Base-by-base conservation (phyloP, 2,888 invertebrate species). In the Protophormia terraenovae region DNA sequence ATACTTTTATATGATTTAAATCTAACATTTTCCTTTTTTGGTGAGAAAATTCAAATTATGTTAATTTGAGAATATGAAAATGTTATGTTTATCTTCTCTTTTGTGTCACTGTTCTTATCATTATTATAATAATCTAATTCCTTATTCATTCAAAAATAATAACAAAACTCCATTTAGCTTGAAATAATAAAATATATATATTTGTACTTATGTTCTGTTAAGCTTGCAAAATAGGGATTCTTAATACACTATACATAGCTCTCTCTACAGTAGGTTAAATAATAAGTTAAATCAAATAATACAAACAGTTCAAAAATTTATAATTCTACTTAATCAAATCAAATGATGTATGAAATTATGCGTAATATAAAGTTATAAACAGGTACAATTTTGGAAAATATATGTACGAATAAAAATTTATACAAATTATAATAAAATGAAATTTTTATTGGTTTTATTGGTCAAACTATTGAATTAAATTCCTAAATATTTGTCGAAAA, bases 11-110 rank as follows among this genome's bases (percentile, higher is more conserved):
- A 16, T 53, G 22, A 19, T 35, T 32, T 47, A 19, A 45, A 60
- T 47, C 7, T 6, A 22, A n/a, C n/a, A n/a, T 41, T 55, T 66
- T 76, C 55, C 45, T 67, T 41, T 58, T 67, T 55, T 67, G 41
- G 58, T 60, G 76, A 32, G 47, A 67, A 77, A 58, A 67, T 41
- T 19, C 12, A 69, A 47, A 58, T 58, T 69, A 67, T 60, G 67
- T 47, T 58, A 77, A 77, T 67, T 58, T 47, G 14, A 16, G 5
- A 22, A n/a, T 58, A 24, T 35, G 12, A 29, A 12, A 16, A 41
- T 45, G 4, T 50, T 41, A 41, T 41, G n/a, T 41, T n/a, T n/a
- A 5, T 41, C 0, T 41, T 41, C n/a, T 41, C 12, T 14, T 14
- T 41, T 41, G 41, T 41, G 41, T 41, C 41, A 41, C 5, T 41